These are phyloP conservation scores for Camelus dromedarius DNA, from an alignment of 2,113 vertebrate genomes.

Conservation along the genomic window DNA sequence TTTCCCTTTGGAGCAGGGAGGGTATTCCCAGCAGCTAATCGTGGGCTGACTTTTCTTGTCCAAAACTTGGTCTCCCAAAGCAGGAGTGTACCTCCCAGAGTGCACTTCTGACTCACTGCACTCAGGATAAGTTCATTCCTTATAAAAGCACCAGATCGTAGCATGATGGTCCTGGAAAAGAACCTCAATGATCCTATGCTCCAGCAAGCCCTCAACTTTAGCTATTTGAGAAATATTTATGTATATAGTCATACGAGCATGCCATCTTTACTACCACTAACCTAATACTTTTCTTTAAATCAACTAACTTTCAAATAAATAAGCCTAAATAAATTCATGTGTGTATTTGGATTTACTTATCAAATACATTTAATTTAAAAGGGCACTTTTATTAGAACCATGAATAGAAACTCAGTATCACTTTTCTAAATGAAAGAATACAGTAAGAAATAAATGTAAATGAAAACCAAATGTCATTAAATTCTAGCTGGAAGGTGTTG, in stretches of 20 bases:
- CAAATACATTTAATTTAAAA: conserved; percentile 21
- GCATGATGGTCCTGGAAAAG: not conserved
- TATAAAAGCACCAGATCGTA: not conserved
- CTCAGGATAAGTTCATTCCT: not conserved
- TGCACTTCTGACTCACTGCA: not conserved
- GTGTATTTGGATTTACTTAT: not conserved
- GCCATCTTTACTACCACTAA: not conserved
- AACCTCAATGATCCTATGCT: rapidly evolving
- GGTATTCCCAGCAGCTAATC: not conserved
- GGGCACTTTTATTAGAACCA: not conserved
- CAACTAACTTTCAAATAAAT: not conserved
- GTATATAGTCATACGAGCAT: not conserved
- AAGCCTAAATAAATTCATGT: not conserved
- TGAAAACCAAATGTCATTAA: not conserved
- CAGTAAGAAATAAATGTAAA: not conserved
- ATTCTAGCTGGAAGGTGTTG: not conserved
- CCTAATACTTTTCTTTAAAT: not conserved
- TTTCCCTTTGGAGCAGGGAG: conserved; percentile 16
- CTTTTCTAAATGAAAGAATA: conserved; percentile 5
- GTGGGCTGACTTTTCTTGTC: not conserved
- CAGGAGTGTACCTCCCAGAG: not conserved
- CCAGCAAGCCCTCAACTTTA: not conserved
- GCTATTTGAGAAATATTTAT: not conserved
- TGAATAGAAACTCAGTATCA: not conserved
- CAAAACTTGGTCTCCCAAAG: not conserved